Evolutionary conservation across 1,140 invertebrate genomes (phyloP).

Genomic region (Heliconius nattereri): DNA sequence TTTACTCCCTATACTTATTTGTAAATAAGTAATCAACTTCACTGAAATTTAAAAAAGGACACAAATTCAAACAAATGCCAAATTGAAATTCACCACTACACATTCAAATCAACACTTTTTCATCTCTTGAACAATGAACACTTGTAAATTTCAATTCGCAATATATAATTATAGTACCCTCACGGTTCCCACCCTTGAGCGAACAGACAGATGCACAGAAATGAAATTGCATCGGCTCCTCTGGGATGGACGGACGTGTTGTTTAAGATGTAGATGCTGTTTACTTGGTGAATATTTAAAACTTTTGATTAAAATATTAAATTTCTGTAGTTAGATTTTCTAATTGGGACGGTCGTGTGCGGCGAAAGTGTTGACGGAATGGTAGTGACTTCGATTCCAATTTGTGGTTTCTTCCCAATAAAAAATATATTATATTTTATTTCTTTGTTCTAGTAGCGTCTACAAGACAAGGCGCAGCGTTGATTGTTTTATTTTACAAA

Average conservation of each 20-base stretch:
- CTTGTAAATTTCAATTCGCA: conserved; percentile 22
- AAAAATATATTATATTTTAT: no score
- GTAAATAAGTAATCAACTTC: background rate
- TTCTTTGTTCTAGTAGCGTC: no score
- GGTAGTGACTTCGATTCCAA: no score
- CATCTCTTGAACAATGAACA: conserved; percentile 17
- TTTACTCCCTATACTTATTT: background rate
- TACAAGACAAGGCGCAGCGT: no score
- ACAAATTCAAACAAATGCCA: background rate
- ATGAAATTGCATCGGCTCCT: conserved; percentile 30
- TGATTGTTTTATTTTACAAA: no score
- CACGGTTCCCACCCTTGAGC: conserved; percentile 9
- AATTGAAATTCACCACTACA: background rate
- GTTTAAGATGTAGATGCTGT: conserved; percentile 22
- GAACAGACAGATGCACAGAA: conserved; percentile 29
- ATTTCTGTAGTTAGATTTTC: background rate
- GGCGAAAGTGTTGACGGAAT: no score
- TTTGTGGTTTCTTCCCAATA: no score
- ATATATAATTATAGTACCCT: conserved; percentile 28
- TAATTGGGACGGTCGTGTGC: background rate
- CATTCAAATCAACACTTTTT: background rate
- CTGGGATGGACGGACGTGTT: conserved; percentile 20
- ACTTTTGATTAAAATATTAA: background rate
- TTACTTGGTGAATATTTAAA: conserved; percentile 22
- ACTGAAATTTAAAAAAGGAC: background rate